Evolutionary conservation across 2,888 invertebrate species (phyloP).

Genomic region (Syrphus vitripennis): DNA sequence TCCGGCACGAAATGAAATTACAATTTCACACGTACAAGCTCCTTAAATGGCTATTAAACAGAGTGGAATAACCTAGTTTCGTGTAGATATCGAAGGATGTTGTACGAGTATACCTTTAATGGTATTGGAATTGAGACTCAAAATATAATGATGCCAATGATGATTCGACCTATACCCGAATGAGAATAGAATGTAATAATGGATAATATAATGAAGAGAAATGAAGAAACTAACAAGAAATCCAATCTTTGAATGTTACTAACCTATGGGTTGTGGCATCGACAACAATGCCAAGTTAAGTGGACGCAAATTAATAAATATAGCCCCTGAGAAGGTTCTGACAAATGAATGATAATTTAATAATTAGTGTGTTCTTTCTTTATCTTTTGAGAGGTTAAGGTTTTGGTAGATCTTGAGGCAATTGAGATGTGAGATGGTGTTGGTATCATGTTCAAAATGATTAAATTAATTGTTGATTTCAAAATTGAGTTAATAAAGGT

Average conservation of each 20-base stretch:
- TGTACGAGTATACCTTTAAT: slow-evolving; percentile 16
- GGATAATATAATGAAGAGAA: background rate
- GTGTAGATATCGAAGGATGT: slow-evolving; percentile 49
- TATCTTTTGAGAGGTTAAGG: background rate
- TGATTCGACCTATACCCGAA: slow-evolving; percentile 54
- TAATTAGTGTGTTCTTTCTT: slow-evolving; percentile 6
- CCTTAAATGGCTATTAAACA: slow-evolving; percentile 63
- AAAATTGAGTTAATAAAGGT: slow-evolving; percentile 14
- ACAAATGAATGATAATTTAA: slow-evolving; percentile 39
- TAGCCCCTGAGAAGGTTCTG: background rate
- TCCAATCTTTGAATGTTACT: slow-evolving; percentile 7
- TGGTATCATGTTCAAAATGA: background rate
- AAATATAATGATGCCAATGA: slow-evolving; percentile 62
- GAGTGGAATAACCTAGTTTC: slow-evolving; percentile 61
- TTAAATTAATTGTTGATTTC: slow-evolving; percentile 20
- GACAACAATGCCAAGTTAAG: slow-evolving; percentile 17
- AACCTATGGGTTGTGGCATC: background rate
- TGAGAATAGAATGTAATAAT: slow-evolving; percentile 34
- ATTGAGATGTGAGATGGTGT: background rate
- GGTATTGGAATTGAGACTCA: slow-evolving; percentile 32
- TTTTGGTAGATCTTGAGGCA: background rate
- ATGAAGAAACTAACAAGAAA: background rate
- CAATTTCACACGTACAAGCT: slow-evolving; percentile 68
- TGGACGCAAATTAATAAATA: slow-evolving; percentile 39
- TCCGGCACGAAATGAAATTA: slow-evolving; percentile 50